A percentile compares a stretch with the other conserved stretches of the same genome.
Conservation (phyloP, 2,113 vertebrate genomes). For the Arothron firmamentum region DNA sequence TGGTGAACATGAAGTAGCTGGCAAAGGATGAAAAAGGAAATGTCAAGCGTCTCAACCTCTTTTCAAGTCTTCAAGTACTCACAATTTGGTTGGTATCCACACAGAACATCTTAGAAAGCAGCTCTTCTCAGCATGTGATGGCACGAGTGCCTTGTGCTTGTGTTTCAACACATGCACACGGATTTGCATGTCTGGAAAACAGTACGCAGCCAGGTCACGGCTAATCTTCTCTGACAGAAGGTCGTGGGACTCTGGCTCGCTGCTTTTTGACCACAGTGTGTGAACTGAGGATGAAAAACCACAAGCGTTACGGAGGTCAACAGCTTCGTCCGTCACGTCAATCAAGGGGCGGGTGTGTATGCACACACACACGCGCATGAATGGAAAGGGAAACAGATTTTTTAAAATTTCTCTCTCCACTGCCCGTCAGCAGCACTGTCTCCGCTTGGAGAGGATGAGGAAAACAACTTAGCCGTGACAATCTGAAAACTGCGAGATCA, state of each 20-base stretch:
- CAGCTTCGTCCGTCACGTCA: conserved; percentile 10
- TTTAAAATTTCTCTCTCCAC: background rate
- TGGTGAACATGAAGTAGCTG: conserved; percentile 29
- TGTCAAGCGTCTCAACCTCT: conserved; percentile 18
- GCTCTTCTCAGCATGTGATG: conserved; percentile 10
- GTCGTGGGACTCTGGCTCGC: conserved; percentile 18
- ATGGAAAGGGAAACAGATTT: conserved; percentile 1
- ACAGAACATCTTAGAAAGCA: conserved; percentile 4
- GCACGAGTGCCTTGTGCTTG: conserved; percentile 12
- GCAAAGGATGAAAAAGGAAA: conserved; percentile 58
- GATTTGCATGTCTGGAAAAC: conserved; percentile 6
- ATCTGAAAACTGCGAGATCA: conserved; percentile 10
- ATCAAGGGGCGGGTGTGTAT: background rate
- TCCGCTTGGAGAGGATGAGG: background rate
- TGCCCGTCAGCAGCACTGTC: conserved; percentile 1
- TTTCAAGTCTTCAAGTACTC: background rate
- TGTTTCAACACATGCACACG: background rate
- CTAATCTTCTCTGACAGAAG: conserved; percentile 36
- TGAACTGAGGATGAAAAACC: conserved; percentile 34
- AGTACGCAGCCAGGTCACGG: conserved; percentile 13
- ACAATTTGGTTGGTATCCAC: conserved; percentile 5
- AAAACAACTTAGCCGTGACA: conserved; percentile 3
- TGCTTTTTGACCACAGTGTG: conserved; percentile 22
- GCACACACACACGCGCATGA: background rate
- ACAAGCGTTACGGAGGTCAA: conserved; percentile 17